These are phyloP conservation scores for Argynnis bischoffii DNA, from an alignment of 2,888 invertebrate genomes.

Conservation along the genomic window DNA sequence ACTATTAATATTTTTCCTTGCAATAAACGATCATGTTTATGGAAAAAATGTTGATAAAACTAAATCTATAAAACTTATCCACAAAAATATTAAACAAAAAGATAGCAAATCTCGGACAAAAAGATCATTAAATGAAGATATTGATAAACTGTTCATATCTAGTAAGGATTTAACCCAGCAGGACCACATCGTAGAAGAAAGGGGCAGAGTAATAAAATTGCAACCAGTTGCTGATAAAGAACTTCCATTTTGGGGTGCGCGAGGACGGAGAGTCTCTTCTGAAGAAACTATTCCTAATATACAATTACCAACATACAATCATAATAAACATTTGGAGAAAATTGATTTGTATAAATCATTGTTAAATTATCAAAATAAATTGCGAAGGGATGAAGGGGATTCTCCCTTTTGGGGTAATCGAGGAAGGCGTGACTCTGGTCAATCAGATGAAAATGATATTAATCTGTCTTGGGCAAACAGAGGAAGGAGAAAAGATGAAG, in stretches of 20 bases:
- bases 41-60: slow-evolving; percentile 57
- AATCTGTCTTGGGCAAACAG: slow-evolving; percentile 43
- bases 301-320: slow-evolving; percentile 32
- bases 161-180: slow-evolving; percentile 42
- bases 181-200: slow-evolving; percentile 26
- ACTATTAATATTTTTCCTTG: slow-evolving; percentile 54
- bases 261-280: slow-evolving; percentile 61
- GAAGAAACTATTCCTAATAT: slow-evolving; percentile 46
- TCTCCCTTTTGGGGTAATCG: slow-evolving; percentile 59
- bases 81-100: slow-evolving; percentile 53
- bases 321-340: slow-evolving; percentile 35
- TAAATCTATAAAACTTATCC: slow-evolving; percentile 47
- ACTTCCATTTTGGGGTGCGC: slow-evolving; percentile 68
- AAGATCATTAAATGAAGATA: slow-evolving; percentile 56
- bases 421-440: slow-evolving; percentile 53
- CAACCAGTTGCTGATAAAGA: slow-evolving; percentile 48
- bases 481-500: slow-evolving; percentile 51
- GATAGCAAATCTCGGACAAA: slow-evolving; percentile 53
- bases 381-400: slow-evolving; percentile 23
- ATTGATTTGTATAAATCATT: slow-evolving; percentile 41
- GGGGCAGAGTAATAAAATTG: slow-evolving; percentile 23
- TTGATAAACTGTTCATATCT: slow-evolving; percentile 47
- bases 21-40: slow-evolving; percentile 55
- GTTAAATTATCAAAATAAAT: slow-evolving; percentile 19
- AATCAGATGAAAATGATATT: slow-evolving; percentile 42